Evolutionary conservation across 2,888 invertebrate species (phyloP).

Genomic region (Diarsia brunnea): DNA sequence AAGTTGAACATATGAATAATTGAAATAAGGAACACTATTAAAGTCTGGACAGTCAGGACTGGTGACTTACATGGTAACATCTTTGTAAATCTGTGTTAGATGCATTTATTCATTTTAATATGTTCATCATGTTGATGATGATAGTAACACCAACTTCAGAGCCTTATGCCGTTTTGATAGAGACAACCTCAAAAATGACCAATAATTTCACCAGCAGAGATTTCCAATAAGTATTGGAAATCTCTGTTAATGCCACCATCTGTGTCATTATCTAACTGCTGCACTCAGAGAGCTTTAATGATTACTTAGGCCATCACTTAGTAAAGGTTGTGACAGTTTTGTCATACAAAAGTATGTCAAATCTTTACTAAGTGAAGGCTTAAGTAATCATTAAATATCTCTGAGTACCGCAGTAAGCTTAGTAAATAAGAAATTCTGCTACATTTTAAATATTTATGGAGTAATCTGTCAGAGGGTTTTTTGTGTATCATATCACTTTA

Average conservation of each 20-base stretch:
- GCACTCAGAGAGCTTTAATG: no score
- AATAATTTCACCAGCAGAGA: not conserved
- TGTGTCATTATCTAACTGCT: no score
- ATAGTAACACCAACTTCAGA: not conserved
- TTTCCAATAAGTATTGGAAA: not conserved
- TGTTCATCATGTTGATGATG: not conserved
- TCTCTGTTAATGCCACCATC: not conserved
- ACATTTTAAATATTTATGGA: not conserved
- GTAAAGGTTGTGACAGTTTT: no score
- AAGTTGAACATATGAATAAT: not conserved
- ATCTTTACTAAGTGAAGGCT: no score
- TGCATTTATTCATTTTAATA: not conserved
- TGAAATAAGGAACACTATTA: not conserved
- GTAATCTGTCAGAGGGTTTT: not conserved
- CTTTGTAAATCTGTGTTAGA: not conserved
- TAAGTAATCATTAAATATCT: no score
- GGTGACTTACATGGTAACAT: not conserved
- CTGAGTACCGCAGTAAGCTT: no score
- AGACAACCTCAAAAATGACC: not conserved
- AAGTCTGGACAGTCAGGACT: not conserved
- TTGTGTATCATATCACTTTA: not conserved
- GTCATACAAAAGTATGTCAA: no score
- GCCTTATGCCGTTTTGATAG: not conserved
- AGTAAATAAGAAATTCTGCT: no score
- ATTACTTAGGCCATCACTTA: no score